A percentile compares a stretch with the other conserved stretches of the same genome.
Evolutionary conservation across 2,888 invertebrate genomes (phyloP).

Genomic region (Rhogogaster chlorosoma): DNA sequence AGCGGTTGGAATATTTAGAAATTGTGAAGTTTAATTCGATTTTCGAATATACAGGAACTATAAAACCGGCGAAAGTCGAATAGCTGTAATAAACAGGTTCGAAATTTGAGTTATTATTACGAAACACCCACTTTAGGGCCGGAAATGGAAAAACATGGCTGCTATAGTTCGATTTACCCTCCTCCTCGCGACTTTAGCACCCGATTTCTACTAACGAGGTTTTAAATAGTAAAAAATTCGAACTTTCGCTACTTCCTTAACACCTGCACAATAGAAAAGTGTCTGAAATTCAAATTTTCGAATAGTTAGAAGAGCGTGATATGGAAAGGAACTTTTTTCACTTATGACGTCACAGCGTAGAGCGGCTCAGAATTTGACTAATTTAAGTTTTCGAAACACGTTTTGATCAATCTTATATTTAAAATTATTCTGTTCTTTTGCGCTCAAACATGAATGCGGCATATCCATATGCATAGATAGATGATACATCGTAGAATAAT

Average conservation of each 20-base stretch:
- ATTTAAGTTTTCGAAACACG: background rate
- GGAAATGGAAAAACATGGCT: background rate
- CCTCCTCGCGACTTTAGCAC: background rate
- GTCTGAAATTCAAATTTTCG: background rate
- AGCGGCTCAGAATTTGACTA: background rate
- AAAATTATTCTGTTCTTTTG: background rate
- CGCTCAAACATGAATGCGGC: background rate
- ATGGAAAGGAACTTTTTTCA: background rate
- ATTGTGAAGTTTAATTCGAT: background rate
- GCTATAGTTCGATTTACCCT: background rate
- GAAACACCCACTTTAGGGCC: background rate
- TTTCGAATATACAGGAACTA: background rate
- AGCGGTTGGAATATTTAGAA: background rate
- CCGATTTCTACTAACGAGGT: background rate
- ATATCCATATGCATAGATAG: background rate
- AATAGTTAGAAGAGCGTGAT: background rate
- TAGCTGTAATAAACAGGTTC: background rate
- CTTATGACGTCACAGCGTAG: background rate
- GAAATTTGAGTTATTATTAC: background rate
- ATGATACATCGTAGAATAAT: background rate
- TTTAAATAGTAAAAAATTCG: background rate
- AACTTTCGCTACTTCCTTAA: background rate
- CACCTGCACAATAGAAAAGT: background rate
- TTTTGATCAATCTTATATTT: background rate
- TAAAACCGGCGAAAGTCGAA: background rate